Percentiles rank a stretch among this genome's conserved stretches.
Conservation (phyloP, 2,888 invertebrate genomes). For the Drepanosiphum platanoidis region DNA sequence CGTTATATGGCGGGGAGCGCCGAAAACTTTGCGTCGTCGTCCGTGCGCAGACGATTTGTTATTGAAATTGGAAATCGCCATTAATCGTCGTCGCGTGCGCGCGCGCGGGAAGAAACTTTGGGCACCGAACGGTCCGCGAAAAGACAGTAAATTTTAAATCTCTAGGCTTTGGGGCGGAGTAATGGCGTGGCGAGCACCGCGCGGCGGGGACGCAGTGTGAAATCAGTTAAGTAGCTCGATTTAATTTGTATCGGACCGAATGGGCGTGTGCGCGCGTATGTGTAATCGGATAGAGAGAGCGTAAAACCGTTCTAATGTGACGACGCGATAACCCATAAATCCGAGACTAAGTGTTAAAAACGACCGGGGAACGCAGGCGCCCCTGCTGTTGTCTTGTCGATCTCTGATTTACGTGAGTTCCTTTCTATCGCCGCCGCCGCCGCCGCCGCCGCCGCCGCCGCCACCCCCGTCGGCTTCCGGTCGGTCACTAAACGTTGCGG, state of each 20-base stretch:
- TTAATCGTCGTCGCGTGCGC: slow-evolving; percentile 32
- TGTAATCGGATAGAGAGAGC: not conserved
- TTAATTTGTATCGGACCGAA: slow-evolving; percentile 50
- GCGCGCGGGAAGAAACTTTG: slow-evolving; percentile 42
- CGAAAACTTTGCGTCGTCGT: not conserved
- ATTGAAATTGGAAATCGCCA: not conserved
- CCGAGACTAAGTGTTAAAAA: slow-evolving; percentile 59
- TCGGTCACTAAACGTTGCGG: slow-evolving; percentile 28
- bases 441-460: not conserved
- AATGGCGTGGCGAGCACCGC: not conserved
- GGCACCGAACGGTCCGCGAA: not conserved
- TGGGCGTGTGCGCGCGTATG: slow-evolving; percentile 13
- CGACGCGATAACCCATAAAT: slow-evolving; percentile 56
- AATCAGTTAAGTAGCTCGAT: slow-evolving; percentile 57
- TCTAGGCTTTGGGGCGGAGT: not conserved
- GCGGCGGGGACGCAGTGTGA: slow-evolving; percentile 11
- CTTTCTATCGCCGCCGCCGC: slow-evolving; percentile 1
- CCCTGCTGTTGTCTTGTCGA: slow-evolving; percentile 61
- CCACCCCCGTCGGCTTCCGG: slow-evolving; percentile 11
- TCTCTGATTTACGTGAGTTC: slow-evolving; percentile 57
- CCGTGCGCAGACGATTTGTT: not conserved
- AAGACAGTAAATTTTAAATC: slow-evolving; percentile 47
- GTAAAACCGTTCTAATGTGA: slow-evolving; percentile 30
- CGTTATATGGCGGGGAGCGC: not conserved
- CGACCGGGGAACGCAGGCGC: slow-evolving; percentile 59